Evolutionary conservation across 2,797 vertebrate species (phyloP).

Genomic region (Tolypeutes matacus): DNA sequence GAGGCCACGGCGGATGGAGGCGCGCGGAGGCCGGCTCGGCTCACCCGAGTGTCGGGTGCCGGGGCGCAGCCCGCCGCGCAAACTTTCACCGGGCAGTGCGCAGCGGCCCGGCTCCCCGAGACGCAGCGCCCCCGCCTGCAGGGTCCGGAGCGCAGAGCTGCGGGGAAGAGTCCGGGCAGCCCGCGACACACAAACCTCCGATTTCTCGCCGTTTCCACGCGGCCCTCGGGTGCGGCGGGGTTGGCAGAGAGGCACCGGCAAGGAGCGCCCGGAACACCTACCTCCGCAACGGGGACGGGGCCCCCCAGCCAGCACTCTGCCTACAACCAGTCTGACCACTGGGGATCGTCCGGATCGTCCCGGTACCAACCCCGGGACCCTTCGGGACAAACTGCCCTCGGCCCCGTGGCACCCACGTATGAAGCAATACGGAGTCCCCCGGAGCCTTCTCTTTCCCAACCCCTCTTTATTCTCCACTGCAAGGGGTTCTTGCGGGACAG

Average conservation of each 20-base stretch:
- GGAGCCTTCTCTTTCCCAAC: not conserved
- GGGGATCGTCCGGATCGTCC: too few relatives aligned
- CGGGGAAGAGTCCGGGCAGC: not conserved
- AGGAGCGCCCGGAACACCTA: not conserved
- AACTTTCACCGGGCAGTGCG: too few relatives aligned
- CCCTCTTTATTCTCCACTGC: not conserved
- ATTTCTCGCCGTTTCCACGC: not conserved
- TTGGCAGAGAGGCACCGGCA: not conserved
- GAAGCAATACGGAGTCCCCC: not conserved
- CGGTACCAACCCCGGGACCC: not conserved
- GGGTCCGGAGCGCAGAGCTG: conserved; percentile 50
- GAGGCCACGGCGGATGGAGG: not conserved
- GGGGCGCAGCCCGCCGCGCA: not conserved
- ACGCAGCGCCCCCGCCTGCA: conserved; percentile 93
- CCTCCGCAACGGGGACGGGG: not conserved
- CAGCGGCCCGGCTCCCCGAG: conserved; percentile 82
- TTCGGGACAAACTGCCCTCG: not conserved
- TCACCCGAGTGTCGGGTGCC: too few relatives aligned
- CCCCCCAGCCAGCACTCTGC: not conserved
- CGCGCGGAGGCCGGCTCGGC: not conserved
- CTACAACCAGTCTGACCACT: not conserved
- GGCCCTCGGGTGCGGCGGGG: not conserved
- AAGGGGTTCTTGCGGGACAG: too few relatives aligned
- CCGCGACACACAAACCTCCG: not conserved
- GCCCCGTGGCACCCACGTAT: not conserved